Evolutionary conservation across 1,140 invertebrate species (phyloP).

Genomic region (Trinorchestia longiramus): DNA sequence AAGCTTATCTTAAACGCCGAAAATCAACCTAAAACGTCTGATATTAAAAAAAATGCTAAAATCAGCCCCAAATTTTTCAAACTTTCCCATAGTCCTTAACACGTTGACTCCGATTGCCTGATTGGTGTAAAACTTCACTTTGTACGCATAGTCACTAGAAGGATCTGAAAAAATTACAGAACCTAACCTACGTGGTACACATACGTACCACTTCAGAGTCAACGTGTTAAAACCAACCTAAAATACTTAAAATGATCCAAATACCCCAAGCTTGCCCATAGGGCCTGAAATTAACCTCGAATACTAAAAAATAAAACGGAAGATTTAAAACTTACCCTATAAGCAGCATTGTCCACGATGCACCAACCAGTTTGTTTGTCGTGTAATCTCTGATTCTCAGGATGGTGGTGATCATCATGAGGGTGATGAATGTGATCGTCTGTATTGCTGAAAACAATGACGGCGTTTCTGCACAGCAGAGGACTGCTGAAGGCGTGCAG

Average conservation of each 20-base stretch:
- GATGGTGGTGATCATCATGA: neutral
- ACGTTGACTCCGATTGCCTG: too few species aligned
- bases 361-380: neutral
- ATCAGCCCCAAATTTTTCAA: too few species aligned
- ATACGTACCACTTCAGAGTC: too few species aligned
- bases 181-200: too few species aligned
- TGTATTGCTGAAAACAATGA: neutral
- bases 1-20: too few species aligned
- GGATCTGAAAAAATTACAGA: neutral
- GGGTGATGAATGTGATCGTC: neutral
- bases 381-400: neutral
- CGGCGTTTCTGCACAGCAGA: constrained; percentile 10
- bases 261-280: neutral
- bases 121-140: too few species aligned
- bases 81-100: too few species aligned
- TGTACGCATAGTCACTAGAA: too few species aligned
- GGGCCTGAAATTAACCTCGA: neutral
- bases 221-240: too few species aligned
- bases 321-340: neutral
- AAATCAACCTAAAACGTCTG: too few species aligned
- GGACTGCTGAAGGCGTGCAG: constrained; percentile 13
- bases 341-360: neutral
- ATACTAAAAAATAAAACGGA: neutral
- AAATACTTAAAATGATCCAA: neutral
- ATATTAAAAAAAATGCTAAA: too few species aligned